Percentiles rank a stretch among this genome's conserved stretches.
Evolutionary conservation across 2,888 invertebrate genomes (phyloP).

Genomic region (Lithophane ornitopus): DNA sequence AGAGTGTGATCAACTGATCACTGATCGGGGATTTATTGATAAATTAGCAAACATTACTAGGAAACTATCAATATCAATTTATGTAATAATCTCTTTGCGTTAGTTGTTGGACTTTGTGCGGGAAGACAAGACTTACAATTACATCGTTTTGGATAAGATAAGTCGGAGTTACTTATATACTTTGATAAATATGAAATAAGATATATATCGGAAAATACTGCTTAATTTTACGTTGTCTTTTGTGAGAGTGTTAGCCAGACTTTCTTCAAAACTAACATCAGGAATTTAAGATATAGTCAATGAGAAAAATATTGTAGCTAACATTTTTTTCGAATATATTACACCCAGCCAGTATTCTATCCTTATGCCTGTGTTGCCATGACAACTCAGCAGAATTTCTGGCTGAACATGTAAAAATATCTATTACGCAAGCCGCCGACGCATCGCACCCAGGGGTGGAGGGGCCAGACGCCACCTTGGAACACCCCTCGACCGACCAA

Average conservation of each 20-base stretch:
- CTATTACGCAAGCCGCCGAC: slow-evolving; percentile 85
- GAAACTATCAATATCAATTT: slow-evolving; percentile 19
- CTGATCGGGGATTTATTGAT: slow-evolving; percentile 8
- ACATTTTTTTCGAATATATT: not conserved
- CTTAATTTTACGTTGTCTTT: not conserved
- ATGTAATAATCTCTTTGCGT: slow-evolving; percentile 4
- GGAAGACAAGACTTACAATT: slow-evolving; percentile 2
- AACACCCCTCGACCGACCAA: slow-evolving; percentile 81
- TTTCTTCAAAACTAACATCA: slow-evolving; percentile 13
- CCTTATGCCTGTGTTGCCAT: slow-evolving; percentile 62
- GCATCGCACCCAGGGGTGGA: slow-evolving; percentile 75
- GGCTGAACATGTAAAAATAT: slow-evolving; percentile 81
- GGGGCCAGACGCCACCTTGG: slow-evolving; percentile 79
- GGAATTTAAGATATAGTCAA: not conserved
- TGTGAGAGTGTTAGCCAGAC: not conserved
- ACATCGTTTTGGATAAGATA: slow-evolving; percentile 7
- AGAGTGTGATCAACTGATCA: slow-evolving; percentile 5
- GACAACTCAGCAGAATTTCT: slow-evolving; percentile 73
- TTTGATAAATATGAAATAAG: no score
- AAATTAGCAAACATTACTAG: slow-evolving; percentile 8
- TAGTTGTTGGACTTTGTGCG: slow-evolving; percentile 5
- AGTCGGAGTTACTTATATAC: no score
- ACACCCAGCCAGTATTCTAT: slow-evolving; percentile 5
- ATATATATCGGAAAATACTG: not conserved
- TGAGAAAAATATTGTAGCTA: not conserved